Conservation (phyloP, 2,888 invertebrate genomes). For the Tipula lateralis region DNA sequence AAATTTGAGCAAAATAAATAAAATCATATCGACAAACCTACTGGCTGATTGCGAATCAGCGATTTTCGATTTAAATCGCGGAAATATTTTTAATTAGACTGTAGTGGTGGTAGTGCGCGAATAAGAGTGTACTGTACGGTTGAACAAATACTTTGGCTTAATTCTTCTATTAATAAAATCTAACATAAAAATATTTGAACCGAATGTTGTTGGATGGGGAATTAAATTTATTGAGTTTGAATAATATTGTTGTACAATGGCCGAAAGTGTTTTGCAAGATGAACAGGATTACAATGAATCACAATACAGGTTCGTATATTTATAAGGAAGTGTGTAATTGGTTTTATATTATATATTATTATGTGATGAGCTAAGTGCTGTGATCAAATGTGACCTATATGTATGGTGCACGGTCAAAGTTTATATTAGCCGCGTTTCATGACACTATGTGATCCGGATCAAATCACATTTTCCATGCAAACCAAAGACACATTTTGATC, state of each 20-base stretch:
- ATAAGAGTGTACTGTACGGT: neutral
- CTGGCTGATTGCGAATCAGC: neutral
- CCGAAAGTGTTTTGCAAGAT: conserved; percentile 15
- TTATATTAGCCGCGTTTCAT: no score
- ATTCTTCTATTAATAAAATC: neutral
- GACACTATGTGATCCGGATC: no score
- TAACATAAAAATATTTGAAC: neutral
- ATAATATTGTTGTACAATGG: conserved; percentile 26
- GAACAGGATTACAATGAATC: conserved; percentile 24
- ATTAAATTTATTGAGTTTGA: neutral
- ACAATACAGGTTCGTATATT: conserved; percentile 28
- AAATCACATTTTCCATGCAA: no score
- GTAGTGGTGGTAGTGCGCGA: neutral
- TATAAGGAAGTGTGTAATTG: neutral
- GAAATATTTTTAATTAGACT: no score
- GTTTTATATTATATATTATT: neutral
- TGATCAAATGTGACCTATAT: no score
- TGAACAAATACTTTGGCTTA: neutral
- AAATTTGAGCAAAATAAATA: neutral
- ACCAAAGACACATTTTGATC: no score
- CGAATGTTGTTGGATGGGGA: conserved; percentile 4
- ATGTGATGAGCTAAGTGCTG: neutral
- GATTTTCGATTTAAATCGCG: neutral
- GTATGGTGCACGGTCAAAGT: neutral
- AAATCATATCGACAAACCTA: neutral